phyloP scores from a whole-genome alignment of 2,888 invertebrate genomes.

The Drosophila lutescens region DNA sequence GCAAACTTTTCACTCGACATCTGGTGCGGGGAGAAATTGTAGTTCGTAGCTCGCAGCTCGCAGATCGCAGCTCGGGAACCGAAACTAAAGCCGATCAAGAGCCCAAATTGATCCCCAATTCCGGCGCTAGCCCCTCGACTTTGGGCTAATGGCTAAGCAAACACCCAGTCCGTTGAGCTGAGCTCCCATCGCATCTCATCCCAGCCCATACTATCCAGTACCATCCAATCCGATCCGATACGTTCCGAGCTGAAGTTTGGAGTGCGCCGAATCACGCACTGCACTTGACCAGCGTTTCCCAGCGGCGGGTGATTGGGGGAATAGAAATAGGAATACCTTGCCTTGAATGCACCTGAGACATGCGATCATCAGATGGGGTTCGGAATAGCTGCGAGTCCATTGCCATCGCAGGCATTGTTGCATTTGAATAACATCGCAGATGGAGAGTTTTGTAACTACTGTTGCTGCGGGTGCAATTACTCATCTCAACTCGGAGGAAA shows the following conservation, averaged over 20 bases:
- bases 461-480: conserved; percentile 10
- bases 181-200: not conserved
- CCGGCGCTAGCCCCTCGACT: conserved; percentile 17
- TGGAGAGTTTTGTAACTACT: conserved; percentile 25
- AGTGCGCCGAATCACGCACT: conserved; percentile 42
- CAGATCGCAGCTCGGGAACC: conserved; percentile 13
- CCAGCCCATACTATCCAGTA: not conserved
- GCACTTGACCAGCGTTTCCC: conserved; percentile 37
- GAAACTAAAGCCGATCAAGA: conserved; percentile 27
- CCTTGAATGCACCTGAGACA: conserved; percentile 37
- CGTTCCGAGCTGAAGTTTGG: conserved; percentile 17
- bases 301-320: conserved; percentile 13
- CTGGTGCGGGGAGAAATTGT: conserved; percentile 21
- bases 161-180: conserved; percentile 11
- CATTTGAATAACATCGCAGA: conserved; percentile 27
- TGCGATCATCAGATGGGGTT: conserved; percentile 26
- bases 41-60: not conserved
- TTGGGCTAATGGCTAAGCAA: conserved; percentile 42
- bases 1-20: conserved; percentile 46
- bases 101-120: conserved; percentile 41
- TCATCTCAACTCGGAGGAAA: not conserved
- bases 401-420: conserved; percentile 31
- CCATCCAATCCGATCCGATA: not conserved
- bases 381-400: conserved; percentile 34
- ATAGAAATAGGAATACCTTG: conserved; percentile 2